phyloP scores from a whole-genome alignment of 2,888 invertebrate species.

The Zaprionus bogoriensis region DNA sequence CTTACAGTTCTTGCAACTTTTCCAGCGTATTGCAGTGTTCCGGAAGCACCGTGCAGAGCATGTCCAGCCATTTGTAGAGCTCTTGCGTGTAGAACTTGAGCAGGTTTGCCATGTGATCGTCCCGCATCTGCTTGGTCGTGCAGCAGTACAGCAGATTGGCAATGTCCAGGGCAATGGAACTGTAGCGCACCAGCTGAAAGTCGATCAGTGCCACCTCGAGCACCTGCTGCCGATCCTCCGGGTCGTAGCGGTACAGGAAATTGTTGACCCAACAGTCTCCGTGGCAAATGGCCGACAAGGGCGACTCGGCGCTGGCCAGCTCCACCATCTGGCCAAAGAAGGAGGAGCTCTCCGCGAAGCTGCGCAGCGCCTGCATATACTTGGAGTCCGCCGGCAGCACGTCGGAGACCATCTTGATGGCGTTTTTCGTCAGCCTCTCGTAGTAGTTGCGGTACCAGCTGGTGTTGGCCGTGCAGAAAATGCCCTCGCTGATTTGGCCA shows the following conservation, averaged over 20 bases:
- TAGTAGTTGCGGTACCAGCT: conserved; percentile 89
- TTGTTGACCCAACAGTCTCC: conserved; percentile 91
- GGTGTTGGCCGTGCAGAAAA: conserved; percentile 87
- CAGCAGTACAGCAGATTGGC: conserved; percentile 88
- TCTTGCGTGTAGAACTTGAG: conserved; percentile 86
- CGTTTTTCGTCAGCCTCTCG: conserved; percentile 86
- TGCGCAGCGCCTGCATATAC: conserved; percentile 85
- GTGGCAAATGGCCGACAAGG: conserved; percentile 88
- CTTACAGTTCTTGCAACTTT: conserved; percentile 81
- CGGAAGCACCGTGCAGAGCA: conserved; percentile 84
- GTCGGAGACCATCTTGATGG: conserved; percentile 85
- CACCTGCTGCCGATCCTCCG: conserved; percentile 82
- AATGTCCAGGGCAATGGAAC: conserved; percentile 88
- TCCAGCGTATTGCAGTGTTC: conserved; percentile 82
- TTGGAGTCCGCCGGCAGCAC: conserved; percentile 81
- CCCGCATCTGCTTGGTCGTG: conserved; percentile 86
- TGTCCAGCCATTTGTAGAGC: conserved; percentile 84
- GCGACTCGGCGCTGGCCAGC: conserved; percentile 85
- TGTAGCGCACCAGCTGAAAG: conserved; percentile 88
- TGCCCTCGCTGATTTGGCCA: conserved; percentile 83
- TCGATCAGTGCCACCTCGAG: conserved; percentile 87
- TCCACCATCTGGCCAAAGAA: conserved; percentile 88
- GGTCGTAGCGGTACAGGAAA: conserved; percentile 86
- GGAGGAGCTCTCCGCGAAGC: conserved; percentile 86
- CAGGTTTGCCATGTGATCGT: conserved; percentile 85